Evolutionary conservation across 2,113 vertebrate species (phyloP).

Genomic region (Neodon shergylaensis): DNA sequence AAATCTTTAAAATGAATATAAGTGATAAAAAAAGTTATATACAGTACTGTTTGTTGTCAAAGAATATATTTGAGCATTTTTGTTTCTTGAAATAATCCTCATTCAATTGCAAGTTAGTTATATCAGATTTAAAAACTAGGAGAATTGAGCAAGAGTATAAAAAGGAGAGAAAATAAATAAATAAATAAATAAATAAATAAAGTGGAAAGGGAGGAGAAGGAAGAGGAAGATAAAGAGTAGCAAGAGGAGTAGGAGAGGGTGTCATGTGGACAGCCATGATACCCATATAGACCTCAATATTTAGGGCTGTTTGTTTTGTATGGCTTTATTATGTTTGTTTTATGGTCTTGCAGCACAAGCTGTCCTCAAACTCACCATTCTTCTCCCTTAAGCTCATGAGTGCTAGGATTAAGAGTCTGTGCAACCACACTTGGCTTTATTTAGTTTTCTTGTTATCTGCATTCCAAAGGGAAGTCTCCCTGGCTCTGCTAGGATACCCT

Average conservation of each 20-base stretch:
- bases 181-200: too few relatives aligned
- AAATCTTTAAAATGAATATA: neutral
- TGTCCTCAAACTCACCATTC: neutral
- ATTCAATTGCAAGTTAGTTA: neutral
- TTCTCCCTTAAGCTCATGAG: neutral
- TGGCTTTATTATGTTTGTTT: neutral
- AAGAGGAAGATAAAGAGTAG: neutral
- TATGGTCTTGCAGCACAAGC: neutral
- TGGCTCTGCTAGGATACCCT: neutral
- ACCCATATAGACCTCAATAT: neutral
- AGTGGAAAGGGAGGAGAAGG: accelerated
- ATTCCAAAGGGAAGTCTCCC: neutral
- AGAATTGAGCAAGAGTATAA: neutral
- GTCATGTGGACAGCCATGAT: neutral
- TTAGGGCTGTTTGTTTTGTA: neutral
- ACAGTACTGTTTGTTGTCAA: neutral
- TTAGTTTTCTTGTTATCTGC: neutral
- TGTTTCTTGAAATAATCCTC: neutral
- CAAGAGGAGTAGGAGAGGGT: accelerated
- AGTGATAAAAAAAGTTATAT: neutral
- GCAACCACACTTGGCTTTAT: neutral
- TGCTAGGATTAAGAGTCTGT: neutral
- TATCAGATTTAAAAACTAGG: neutral
- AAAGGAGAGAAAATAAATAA: neutral
- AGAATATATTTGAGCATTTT: neutral